Conservation (phyloP, 2,797 vertebrate species). For the Adelosebastes latens region DNA sequence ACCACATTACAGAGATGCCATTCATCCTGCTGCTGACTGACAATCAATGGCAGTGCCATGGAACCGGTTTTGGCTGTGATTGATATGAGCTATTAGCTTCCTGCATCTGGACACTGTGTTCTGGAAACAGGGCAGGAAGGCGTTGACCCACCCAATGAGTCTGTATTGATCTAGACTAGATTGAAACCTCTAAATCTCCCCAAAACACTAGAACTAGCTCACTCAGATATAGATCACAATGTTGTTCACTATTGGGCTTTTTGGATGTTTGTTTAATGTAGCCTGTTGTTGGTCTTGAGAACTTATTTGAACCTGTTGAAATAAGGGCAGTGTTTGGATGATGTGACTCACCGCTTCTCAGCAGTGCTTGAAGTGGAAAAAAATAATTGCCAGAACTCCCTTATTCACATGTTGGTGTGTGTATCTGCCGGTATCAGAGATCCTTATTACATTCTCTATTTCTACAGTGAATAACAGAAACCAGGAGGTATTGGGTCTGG, state of each 20-base stretch:
- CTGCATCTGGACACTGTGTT: conserved; percentile 59
- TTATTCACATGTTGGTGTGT: background rate
- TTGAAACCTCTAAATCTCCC: conserved; percentile 60
- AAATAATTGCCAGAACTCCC: background rate
- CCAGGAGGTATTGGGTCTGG: no score
- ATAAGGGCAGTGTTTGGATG: background rate
- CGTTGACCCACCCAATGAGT: conserved; percentile 19
- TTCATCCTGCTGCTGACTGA: conserved; percentile 68
- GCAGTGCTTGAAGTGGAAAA: background rate
- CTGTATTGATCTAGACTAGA: conserved; percentile 57
- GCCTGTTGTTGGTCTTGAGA: background rate
- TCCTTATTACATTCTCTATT: background rate
- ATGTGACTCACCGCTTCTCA: background rate
- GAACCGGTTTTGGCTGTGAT: conserved; percentile 63
- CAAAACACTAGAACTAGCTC: conserved; percentile 4
- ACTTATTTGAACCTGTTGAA: conserved; percentile 1
- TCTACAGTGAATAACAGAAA: background rate
- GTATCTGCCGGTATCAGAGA: background rate
- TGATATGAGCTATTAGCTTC: conserved; percentile 68
- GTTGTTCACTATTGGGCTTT: background rate
- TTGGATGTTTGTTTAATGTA: background rate
- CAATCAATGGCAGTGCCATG: conserved; percentile 63
- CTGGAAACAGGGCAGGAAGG: conserved; percentile 55
- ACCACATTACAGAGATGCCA: conserved; percentile 44
- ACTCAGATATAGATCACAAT: conserved; percentile 9